These are phyloP conservation scores for Salvator merianae DNA, from an alignment of 2,113 vertebrate genomes.

Conservation along the genomic window DNA sequence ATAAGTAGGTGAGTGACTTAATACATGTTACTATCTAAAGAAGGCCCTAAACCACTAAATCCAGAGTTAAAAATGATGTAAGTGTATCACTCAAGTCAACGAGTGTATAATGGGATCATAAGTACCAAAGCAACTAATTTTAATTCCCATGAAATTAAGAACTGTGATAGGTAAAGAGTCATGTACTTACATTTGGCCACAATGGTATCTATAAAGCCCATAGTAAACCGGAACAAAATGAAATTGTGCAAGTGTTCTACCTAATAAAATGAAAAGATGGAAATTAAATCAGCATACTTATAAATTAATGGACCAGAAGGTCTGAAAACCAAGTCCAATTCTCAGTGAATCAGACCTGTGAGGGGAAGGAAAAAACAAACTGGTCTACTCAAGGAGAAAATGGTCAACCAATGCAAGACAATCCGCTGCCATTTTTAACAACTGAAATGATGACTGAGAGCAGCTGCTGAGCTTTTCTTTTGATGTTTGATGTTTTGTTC, in stretches of 20 bases:
- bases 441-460: neutral
- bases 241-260: slow-evolving; percentile 96
- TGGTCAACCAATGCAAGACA: neutral
- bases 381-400: neutral
- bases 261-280: slow-evolving; percentile 66
- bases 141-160: neutral
- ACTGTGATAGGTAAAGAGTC: neutral
- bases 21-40: neutral
- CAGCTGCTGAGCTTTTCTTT: neutral
- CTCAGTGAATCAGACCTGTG: neutral
- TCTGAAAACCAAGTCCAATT: neutral
- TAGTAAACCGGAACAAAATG: slow-evolving; percentile 96
- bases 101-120: neutral
- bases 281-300: neutral
- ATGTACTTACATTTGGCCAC: slow-evolving; percentile 96
- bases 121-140: neutral
- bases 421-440: neutral
- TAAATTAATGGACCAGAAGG: neutral
- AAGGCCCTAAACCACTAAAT: neutral
- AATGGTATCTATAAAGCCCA: slow-evolving; percentile 97
- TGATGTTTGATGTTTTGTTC: neutral
- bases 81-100: neutral
- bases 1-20: neutral
- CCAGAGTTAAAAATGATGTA: neutral
- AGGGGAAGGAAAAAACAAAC: neutral